Evolutionary conservation across 1,140 invertebrate genomes (phyloP).

Genomic region (Cardiocondyla obscurior): DNA sequence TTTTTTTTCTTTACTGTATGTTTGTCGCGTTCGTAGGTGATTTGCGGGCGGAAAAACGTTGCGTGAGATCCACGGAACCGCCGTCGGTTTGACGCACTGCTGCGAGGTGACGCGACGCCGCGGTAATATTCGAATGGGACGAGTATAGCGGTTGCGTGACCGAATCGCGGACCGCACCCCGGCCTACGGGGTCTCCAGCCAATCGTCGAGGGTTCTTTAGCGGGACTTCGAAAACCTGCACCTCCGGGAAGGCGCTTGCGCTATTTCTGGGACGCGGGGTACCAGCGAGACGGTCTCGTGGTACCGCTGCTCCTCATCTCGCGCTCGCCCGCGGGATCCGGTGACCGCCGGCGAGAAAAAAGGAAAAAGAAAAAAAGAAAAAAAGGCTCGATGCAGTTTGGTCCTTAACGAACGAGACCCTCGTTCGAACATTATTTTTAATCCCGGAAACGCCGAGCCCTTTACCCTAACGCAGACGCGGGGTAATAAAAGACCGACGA

Average conservation of each 20-base stretch:
- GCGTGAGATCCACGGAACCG: background rate
- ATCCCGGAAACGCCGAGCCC: background rate
- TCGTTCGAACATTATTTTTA: constrained; percentile 34
- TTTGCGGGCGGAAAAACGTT: background rate
- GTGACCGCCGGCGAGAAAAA: background rate
- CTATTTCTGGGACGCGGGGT: constrained; percentile 68
- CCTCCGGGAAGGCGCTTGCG: constrained; percentile 71
- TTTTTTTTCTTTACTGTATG: constrained; percentile 47
- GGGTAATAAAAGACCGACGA: background rate
- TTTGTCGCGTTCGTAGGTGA: background rate
- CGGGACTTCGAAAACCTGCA: background rate
- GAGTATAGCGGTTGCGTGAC: constrained; percentile 82
- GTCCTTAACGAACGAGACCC: background rate
- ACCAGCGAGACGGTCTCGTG: constrained; percentile 26
- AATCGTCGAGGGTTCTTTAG: constrained; percentile 40
- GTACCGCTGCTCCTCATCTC: constrained; percentile 27
- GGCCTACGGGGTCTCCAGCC: constrained; percentile 66
- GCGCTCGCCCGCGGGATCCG: constrained; percentile 26
- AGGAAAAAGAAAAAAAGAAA: no score
- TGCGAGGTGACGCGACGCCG: constrained; percentile 46
- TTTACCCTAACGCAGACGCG: background rate
- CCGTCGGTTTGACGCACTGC: constrained; percentile 57
- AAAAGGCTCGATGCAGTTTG: no score
- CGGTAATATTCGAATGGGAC: constrained; percentile 80
- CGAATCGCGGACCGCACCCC: constrained; percentile 60